Evolutionary conservation across 2,113 vertebrate species (phyloP).

Genomic region (Melanotaenia duboulayi): DNA sequence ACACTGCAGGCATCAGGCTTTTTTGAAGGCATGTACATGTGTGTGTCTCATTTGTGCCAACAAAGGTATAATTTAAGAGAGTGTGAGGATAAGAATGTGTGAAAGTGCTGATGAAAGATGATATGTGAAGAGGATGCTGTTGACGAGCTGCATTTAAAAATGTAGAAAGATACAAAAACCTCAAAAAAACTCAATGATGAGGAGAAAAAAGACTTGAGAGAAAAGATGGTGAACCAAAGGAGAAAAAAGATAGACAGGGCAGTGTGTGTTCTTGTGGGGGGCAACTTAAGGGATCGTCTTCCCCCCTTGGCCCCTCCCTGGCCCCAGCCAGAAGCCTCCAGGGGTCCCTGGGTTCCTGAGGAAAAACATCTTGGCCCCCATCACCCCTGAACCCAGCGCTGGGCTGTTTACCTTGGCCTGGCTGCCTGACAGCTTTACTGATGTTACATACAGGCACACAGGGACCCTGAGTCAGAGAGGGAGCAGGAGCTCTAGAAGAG

Average conservation of each 20-base stretch:
- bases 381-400: constrained; percentile 98
- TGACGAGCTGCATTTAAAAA: constrained; percentile 88
- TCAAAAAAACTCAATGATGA: constrained; percentile 27
- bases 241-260: constrained; percentile 32
- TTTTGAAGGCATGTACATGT: constrained; percentile 8
- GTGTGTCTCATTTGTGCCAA: constrained; percentile 82
- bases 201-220: constrained; percentile 36
- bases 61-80: constrained; percentile 88
- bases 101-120: constrained; percentile 37
- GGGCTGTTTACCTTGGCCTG: constrained; percentile 99
- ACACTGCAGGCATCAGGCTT: not conserved
- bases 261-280: constrained; percentile 75
- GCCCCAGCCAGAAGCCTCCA: constrained; percentile 84
- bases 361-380: constrained; percentile 93
- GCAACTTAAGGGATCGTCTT: constrained; percentile 82
- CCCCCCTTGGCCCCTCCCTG: constrained; percentile 77
- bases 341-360: constrained; percentile 92
- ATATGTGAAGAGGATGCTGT: constrained; percentile 76
- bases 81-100: constrained; percentile 64
- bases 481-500: constrained; percentile 59
- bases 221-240: constrained; percentile 29
- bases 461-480: constrained; percentile 83
- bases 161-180: constrained; percentile 70
- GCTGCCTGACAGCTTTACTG: constrained; percentile 98
- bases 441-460: constrained; percentile 97